Evolutionary conservation across 2,113 vertebrate genomes (phyloP).

Genomic region (Pomatorhinus ruficollis): DNA sequence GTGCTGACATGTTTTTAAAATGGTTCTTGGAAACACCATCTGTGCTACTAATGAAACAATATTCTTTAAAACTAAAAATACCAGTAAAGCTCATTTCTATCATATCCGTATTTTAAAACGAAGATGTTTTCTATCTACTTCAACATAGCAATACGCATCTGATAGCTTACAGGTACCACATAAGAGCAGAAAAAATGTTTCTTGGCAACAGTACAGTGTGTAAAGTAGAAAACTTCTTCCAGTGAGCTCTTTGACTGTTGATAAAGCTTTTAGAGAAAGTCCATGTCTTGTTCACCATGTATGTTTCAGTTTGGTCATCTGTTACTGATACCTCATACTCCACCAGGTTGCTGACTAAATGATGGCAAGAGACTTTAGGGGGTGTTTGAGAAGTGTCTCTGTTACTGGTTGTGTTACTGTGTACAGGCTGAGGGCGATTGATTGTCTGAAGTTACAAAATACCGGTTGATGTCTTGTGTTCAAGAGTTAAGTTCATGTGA

Average conservation of each 20-base stretch:
- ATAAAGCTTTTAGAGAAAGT: background rate
- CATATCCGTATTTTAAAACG: fast-evolving
- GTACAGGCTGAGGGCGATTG: background rate
- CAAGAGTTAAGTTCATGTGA: background rate
- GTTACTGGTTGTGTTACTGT: background rate
- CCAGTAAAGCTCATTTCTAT: background rate
- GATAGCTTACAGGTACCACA: background rate
- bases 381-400: background rate
- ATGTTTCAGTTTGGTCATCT: background rate
- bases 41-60: background rate
- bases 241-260: background rate
- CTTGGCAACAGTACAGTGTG: background rate
- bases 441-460: background rate
- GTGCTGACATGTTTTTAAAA: background rate
- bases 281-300: background rate
- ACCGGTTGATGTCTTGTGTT: background rate
- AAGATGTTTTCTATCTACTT: background rate
- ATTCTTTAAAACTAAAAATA: background rate
- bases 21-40: background rate
- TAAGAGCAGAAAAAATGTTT: background rate
- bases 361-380: background rate
- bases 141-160: background rate
- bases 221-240: background rate
- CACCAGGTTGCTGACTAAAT: background rate
- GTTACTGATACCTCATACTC: background rate